phyloP scores from a whole-genome alignment of 64 coral and sea anemone species.

The Trachythela sp. region DNA sequence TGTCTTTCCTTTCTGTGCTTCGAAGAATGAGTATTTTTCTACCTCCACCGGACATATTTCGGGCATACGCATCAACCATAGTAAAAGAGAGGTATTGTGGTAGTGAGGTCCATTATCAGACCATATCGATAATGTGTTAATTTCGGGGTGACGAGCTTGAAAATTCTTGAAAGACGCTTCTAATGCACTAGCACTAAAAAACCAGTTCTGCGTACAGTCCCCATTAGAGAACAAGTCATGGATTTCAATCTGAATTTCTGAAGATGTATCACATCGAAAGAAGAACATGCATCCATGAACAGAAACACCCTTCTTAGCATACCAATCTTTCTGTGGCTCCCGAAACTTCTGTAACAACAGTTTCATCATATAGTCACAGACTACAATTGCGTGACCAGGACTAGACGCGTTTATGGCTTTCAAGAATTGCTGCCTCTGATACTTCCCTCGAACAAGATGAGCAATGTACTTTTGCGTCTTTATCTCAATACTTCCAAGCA shows the following conservation, averaged over 20 bases:
- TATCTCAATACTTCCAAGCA: neutral
- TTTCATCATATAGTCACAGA: constrained; percentile 65
- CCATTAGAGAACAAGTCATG: constrained; percentile 42
- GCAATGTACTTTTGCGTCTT: neutral
- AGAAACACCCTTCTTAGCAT: constrained; percentile 42
- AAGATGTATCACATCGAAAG: neutral
- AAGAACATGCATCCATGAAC: constrained; percentile 55
- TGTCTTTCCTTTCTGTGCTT: constrained; percentile 61
- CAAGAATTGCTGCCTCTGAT: neutral
- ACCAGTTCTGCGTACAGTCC: constrained; percentile 55
- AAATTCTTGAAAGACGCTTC: constrained; percentile 42
- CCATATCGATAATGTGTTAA: constrained; percentile 36
- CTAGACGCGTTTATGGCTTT: neutral
- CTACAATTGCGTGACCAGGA: constrained; percentile 49
- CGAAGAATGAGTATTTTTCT: constrained; percentile 45
- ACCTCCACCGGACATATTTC: constrained; percentile 30
- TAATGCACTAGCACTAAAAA: constrained; percentile 39
- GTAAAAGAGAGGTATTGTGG: constrained; percentile 41
- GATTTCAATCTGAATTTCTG: constrained; percentile 31
- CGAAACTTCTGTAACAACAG: constrained; percentile 35
- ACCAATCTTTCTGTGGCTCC: constrained; percentile 60
- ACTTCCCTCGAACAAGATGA: constrained; percentile 14
- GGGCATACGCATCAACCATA: constrained; percentile 40
- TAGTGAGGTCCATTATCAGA: constrained; percentile 55
- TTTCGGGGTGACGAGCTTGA: neutral